Conservation (phyloP, 2,797 vertebrate genomes). For the Epinephelus malabaricus region DNA sequence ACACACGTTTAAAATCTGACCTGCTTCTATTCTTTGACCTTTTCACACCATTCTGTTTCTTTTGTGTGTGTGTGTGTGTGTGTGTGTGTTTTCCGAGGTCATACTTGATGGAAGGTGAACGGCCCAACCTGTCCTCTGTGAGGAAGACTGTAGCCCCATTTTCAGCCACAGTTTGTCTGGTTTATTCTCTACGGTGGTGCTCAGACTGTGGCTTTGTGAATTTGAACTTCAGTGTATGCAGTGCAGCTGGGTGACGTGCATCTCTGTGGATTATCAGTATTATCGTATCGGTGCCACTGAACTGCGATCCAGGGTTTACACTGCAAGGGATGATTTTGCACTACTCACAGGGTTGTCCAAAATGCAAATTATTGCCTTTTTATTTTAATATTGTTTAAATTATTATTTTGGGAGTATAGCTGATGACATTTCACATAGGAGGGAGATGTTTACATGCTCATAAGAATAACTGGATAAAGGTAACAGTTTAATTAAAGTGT, state of each 20-base stretch:
- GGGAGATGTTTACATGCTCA: constrained; percentile 23
- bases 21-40: constrained; percentile 31
- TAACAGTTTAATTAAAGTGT: not conserved
- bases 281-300: constrained; percentile 58
- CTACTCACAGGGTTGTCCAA: constrained; percentile 62
- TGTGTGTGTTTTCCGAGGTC: constrained; percentile 37
- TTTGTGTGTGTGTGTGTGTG: constrained; percentile 18
- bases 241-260: constrained; percentile 49
- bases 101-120: constrained; percentile 32
- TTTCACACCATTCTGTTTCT: not conserved
- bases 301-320: constrained; percentile 55
- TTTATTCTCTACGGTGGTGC: constrained; percentile 45
- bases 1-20: constrained; percentile 38
- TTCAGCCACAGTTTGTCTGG: constrained; percentile 20
- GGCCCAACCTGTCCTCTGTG: constrained; percentile 77
- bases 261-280: constrained; percentile 72
- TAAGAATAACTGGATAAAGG: not conserved
- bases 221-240: constrained; percentile 49
- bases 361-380: constrained; percentile 64
- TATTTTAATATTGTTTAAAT: constrained; percentile 53
- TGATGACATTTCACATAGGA: not conserved
- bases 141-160: constrained; percentile 71
- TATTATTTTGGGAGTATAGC: not conserved
- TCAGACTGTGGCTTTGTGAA: constrained; percentile 56
- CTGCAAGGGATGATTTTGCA: constrained; percentile 69